Evolutionary conservation across 1,140 invertebrate species (phyloP).

Genomic region (Saxidomus purpurata): DNA sequence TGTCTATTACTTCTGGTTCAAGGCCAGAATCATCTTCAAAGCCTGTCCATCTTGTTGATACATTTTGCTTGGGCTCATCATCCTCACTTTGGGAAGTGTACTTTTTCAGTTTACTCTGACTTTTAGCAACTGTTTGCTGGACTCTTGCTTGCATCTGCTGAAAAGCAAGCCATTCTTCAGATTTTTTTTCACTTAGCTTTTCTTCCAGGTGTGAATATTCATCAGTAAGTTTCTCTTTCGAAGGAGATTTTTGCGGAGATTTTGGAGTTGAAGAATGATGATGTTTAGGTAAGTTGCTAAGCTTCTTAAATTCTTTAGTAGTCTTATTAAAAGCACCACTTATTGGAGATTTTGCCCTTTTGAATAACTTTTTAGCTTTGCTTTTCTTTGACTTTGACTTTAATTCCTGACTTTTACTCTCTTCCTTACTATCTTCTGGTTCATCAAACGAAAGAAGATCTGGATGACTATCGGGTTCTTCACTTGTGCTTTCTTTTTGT

Average conservation of each 20-base stretch:
- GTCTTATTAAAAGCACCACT: conserved; percentile 63
- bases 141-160: conserved; percentile 86
- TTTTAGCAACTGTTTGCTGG: conserved; percentile 84
- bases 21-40: conserved; percentile 65
- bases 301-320: conserved; percentile 62
- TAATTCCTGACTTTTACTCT: conserved; percentile 35
- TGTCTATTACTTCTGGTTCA: conserved; percentile 58
- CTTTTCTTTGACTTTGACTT: conserved; percentile 66
- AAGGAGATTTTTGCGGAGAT: conserved; percentile 75
- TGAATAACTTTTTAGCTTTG: conserved; percentile 57
- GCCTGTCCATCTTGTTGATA: conserved; percentile 61
- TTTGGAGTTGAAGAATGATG: conserved; percentile 74
- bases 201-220: conserved; percentile 74
- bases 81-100: conserved; percentile 76
- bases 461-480: conserved; percentile 6
- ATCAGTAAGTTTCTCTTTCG: conserved; percentile 76
- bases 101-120: conserved; percentile 84
- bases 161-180: conserved; percentile 87
- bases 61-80: conserved; percentile 60
- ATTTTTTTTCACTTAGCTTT: conserved; percentile 80
- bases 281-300: conserved; percentile 72
- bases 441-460: conserved; percentile 48
- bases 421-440: conserved; percentile 40
- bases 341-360: conserved; percentile 60
- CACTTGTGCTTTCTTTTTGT: conserved; percentile 65